Percentiles rank a stretch among this genome's conserved stretches.
phyloP scores from a whole-genome alignment of 2,113 vertebrate genomes.

The Notothenia coriiceps region DNA sequence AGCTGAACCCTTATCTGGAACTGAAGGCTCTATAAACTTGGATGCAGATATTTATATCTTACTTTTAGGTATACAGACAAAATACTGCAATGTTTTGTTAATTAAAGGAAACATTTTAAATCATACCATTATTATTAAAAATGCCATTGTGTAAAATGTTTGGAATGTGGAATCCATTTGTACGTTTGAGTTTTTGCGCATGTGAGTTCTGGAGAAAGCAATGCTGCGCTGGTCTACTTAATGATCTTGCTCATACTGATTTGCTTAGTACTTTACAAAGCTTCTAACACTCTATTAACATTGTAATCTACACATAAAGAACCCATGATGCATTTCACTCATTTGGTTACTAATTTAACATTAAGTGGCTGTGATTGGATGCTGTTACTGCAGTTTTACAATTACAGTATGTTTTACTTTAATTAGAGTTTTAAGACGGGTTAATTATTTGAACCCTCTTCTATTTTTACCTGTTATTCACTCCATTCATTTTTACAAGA shows the following conservation, averaged over 20 bases:
- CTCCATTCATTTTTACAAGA: neutral
- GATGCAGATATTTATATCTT: neutral
- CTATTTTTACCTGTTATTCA: constrained; percentile 13
- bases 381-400: neutral
- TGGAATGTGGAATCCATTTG: neutral
- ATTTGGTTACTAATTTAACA: neutral
- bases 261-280: neutral
- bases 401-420: constrained; percentile 7
- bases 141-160: neutral
- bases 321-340: constrained; percentile 1
- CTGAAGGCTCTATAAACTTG: neutral
- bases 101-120: neutral
- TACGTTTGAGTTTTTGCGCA: neutral
- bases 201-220: neutral
- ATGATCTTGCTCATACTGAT: neutral
- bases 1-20: too few relatives aligned
- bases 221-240: neutral
- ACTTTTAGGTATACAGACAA: too few relatives aligned
- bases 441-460: constrained; percentile 6
- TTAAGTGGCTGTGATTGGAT: constrained; percentile 2
- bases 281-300: neutral
- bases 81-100: neutral
- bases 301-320: neutral
- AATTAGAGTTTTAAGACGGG: constrained; percentile 7
- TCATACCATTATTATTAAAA: neutral